These are phyloP conservation scores for Leucosticte australis DNA, from an alignment of 2,113 vertebrate species.

Conservation along the genomic window DNA sequence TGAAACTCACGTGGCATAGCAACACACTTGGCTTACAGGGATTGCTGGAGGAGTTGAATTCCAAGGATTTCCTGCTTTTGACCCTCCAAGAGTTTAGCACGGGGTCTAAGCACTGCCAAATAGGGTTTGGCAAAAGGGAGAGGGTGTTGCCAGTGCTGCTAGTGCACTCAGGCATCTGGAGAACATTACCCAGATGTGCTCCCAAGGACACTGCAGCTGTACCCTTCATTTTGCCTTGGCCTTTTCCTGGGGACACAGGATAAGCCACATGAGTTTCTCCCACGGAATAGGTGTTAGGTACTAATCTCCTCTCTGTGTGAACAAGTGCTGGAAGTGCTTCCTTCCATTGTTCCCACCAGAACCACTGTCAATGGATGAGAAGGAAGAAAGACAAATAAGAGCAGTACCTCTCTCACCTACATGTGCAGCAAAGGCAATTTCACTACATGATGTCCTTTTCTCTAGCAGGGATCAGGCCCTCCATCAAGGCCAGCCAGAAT, in stretches of 20 bases:
- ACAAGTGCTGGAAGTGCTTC: neutral
- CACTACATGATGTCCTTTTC: neutral
- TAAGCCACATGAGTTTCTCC: neutral
- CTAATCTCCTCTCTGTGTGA: neutral
- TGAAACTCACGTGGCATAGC: neutral
- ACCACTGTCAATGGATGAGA: neutral
- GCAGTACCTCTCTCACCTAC: neutral
- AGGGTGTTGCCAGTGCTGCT: neutral
- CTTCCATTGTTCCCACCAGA: neutral
- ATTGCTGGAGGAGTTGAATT: neutral
- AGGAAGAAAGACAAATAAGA: neutral
- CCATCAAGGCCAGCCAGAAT: neutral
- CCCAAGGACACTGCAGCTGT: neutral
- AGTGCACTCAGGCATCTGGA: neutral
- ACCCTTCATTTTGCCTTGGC: neutral
- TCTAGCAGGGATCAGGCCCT: neutral
- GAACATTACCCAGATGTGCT: accelerated
- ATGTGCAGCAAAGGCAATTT: neutral
- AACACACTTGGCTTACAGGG: neutral
- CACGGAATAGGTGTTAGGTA: neutral
- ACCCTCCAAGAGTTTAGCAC: neutral
- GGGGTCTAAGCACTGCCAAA: neutral
- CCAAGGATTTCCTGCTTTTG: neutral
- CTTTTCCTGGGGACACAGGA: neutral
- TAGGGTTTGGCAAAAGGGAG: neutral